Conservation (phyloP, 2,888 invertebrate genomes). For the Diogma glabrata region DNA sequence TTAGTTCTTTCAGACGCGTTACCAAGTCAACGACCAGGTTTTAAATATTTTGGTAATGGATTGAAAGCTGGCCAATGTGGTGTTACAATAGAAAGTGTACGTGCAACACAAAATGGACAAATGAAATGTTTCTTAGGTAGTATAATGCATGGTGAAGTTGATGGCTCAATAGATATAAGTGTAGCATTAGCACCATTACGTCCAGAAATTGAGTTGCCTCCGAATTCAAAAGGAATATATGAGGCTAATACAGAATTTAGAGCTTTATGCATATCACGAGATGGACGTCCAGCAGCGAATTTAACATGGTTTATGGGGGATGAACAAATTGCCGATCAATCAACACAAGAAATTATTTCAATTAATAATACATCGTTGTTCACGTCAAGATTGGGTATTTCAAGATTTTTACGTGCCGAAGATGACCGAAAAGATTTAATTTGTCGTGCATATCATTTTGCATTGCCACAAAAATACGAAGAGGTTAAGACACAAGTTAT, state of each 20-base stretch:
- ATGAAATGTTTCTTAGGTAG: conserved; percentile 56
- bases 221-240: conserved; percentile 28
- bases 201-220: conserved; percentile 29
- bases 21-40: conserved; percentile 35
- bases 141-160: conserved; percentile 44
- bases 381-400: conserved; percentile 54
- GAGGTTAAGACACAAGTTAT: conserved; percentile 33
- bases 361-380: conserved; percentile 44
- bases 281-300: conserved; percentile 64
- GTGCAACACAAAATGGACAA: conserved; percentile 55
- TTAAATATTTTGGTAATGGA: conserved; percentile 42
- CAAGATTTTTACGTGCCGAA: conserved; percentile 45
- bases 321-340: conserved; percentile 15
- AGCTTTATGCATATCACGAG: conserved; percentile 54
- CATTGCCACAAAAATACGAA: conserved; percentile 30
- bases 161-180: conserved; percentile 47
- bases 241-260: conserved; percentile 47
- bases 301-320: conserved; percentile 61
- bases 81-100: conserved; percentile 49
- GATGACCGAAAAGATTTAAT: conserved; percentile 53
- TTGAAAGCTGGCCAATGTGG: conserved; percentile 58
- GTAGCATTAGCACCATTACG: conserved; percentile 44
- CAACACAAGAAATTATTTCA: conserved; percentile 29
- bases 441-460: conserved; percentile 54
- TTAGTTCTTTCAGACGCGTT: conserved; percentile 40